Percentiles rank a stretch among this genome's conserved stretches.
Evolutionary conservation across 2,888 invertebrate genomes (phyloP).

Genomic region (Nezara viridula): DNA sequence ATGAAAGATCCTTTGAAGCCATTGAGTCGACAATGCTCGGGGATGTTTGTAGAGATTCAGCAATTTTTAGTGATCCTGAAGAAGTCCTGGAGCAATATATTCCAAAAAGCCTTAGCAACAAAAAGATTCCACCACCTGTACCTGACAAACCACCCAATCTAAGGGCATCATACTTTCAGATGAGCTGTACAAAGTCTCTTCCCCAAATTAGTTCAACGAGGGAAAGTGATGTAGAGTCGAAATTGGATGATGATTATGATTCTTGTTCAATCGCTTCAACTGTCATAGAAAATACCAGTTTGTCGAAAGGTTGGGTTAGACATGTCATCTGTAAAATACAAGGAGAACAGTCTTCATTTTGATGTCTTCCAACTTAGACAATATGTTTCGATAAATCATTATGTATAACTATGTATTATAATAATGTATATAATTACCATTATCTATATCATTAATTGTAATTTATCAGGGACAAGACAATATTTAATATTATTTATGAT

Average conservation of each 20-base stretch:
- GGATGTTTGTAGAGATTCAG: conserved; percentile 83
- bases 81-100: conserved; percentile 69
- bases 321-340: conserved; percentile 71
- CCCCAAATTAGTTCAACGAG: conserved; percentile 47
- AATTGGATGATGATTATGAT: conserved; percentile 69
- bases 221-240: conserved; percentile 64
- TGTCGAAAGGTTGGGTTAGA: conserved; percentile 79
- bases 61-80: conserved; percentile 85
- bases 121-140: conserved; percentile 75
- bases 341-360: conserved; percentile 62
- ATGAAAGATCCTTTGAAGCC: conserved; percentile 82
- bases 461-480: conserved; percentile 60
- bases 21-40: conserved; percentile 79
- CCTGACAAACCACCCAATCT: conserved; percentile 74
- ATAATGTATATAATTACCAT: conserved; percentile 44
- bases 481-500: conserved; percentile 47
- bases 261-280: conserved; percentile 69
- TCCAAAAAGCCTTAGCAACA: conserved; percentile 65
- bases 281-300: conserved; percentile 68
- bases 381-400: conserved; percentile 6
- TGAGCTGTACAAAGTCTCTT: conserved; percentile 59
- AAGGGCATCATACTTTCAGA: conserved; percentile 65
- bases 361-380: conserved; percentile 8
- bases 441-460: conserved; percentile 50
- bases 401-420: conserved; percentile 59